Conservation (phyloP, 2,113 vertebrate genomes). For the Acanthisitta chloris region DNA sequence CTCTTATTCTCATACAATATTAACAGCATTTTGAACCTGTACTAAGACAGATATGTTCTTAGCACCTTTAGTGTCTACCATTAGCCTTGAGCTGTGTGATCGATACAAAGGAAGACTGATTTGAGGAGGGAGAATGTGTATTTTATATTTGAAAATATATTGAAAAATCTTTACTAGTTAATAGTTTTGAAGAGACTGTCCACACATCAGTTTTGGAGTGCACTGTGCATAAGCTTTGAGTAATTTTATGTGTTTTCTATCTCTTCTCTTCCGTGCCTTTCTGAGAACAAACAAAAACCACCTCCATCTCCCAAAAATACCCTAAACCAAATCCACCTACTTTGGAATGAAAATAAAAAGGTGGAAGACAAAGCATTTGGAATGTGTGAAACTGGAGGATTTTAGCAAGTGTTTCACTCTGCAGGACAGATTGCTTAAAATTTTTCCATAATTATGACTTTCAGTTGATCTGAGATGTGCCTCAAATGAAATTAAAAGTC, state of each 20-base stretch:
- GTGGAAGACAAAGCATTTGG: not conserved
- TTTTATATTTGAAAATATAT: not conserved
- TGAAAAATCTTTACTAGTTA: not conserved
- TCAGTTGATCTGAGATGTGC: not conserved
- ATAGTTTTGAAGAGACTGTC: not conserved
- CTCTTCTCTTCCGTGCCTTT: not conserved
- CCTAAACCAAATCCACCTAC: not conserved
- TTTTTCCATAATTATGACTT: not conserved
- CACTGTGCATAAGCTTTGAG: not conserved
- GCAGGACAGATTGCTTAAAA: not conserved
- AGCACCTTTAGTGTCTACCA: not conserved
- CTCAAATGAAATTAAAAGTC: not conserved
- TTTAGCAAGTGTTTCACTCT: not conserved
- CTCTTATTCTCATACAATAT: not conserved
- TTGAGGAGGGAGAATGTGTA: not conserved
- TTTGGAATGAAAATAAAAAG: not conserved
- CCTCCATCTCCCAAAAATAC: too few species aligned
- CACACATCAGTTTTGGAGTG: not conserved
- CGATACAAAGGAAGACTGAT: not conserved
- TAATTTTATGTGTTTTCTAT: not conserved
- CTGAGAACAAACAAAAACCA: not conserved
- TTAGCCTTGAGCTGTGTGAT: not conserved
- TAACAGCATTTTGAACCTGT: not conserved
- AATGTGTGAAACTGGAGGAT: not conserved
- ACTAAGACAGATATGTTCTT: not conserved